phyloP scores from a whole-genome alignment of 2,888 invertebrate species.

The Campoplex capitator region DNA sequence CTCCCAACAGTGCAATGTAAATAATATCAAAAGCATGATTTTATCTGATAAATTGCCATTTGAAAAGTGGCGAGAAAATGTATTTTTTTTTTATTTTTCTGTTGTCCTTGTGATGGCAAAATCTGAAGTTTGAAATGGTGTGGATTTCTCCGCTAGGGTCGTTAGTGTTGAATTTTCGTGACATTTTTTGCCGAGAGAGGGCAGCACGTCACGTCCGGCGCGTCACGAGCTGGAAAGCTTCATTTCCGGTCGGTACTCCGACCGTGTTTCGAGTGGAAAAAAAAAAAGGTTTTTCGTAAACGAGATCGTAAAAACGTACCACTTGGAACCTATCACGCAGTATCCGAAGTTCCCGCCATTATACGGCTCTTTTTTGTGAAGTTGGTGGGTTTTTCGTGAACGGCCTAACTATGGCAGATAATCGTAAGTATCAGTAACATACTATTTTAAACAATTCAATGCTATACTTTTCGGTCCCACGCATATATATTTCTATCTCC shows the following conservation, averaged over 20 bases:
- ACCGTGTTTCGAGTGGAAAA: conserved; percentile 22
- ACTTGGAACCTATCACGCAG: conserved; percentile 58
- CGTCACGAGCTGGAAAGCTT: conserved; percentile 46
- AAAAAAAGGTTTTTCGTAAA: conserved; percentile 30
- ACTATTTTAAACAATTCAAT: conserved; percentile 9
- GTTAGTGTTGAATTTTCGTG: neutral
- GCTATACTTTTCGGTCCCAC: neutral
- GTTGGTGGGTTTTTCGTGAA: conserved; percentile 45
- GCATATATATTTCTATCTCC: conserved; percentile 18
- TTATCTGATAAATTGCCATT: neutral
- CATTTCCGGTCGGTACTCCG: conserved; percentile 56
- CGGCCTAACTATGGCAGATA: conserved; percentile 80
- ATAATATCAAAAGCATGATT: neutral
- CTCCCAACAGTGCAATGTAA: neutral
- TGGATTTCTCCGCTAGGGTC: neutral
- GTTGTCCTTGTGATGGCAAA: neutral
- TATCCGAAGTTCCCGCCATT: conserved; percentile 78
- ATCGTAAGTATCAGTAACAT: conserved; percentile 78
- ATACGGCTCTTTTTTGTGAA: conserved; percentile 73
- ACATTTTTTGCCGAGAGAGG: conserved; percentile 34
- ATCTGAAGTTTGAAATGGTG: conserved; percentile 16
- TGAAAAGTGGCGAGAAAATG: neutral
- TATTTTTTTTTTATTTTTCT: too few relatives aligned
- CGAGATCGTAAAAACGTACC: neutral
- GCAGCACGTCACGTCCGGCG: conserved; percentile 48